Percentiles rank a stretch among this genome's conserved stretches.
phyloP scores from a whole-genome alignment of 30 jellyfish, hydroid and myxozoan genomes.

The Clytia hemisphaerica region DNA sequence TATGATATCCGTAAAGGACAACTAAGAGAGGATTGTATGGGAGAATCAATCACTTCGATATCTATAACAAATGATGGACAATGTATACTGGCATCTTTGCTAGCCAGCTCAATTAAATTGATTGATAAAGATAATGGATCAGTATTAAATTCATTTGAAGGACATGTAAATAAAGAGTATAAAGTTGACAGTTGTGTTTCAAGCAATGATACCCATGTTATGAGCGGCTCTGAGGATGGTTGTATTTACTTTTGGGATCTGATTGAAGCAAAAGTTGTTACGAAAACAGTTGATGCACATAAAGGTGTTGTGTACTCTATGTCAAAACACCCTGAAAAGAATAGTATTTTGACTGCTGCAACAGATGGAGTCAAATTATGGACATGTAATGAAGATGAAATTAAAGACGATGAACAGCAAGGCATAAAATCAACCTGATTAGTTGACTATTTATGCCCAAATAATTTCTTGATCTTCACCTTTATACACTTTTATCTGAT shows the following conservation, averaged over 20 bases:
- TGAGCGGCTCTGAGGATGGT: constrained; percentile 97
- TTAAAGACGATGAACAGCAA: too few relatives aligned
- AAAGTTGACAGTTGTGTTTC: constrained; percentile 71
- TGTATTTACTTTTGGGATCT: constrained; percentile 80
- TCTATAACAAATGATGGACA: constrained; percentile 77
- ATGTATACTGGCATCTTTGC: constrained; percentile 67
- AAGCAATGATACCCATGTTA: constrained; percentile 57
- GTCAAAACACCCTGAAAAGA: constrained; percentile 52
- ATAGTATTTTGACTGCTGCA: constrained; percentile 72
- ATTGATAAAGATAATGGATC: constrained; percentile 75
- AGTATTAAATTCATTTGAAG: constrained; percentile 70
- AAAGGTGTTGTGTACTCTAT: constrained; percentile 65
- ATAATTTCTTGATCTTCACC: too few relatives aligned
- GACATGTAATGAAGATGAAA: constrained; percentile 29
- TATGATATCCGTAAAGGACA: constrained; percentile 89
- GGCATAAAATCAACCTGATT: too few relatives aligned
- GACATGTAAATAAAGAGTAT: constrained; percentile 75
- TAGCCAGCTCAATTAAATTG: constrained; percentile 57
- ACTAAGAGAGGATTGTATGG: constrained; percentile 81
- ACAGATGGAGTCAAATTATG: constrained; percentile 74
- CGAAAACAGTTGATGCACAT: constrained; percentile 50
- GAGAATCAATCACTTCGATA: constrained; percentile 89
- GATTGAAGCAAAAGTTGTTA: constrained; percentile 49
- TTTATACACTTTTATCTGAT: too few relatives aligned
- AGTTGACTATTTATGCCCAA: too few relatives aligned